Evolutionary conservation across 1,140 invertebrate species (phyloP).

Genomic region (Sycobia sp.): DNA sequence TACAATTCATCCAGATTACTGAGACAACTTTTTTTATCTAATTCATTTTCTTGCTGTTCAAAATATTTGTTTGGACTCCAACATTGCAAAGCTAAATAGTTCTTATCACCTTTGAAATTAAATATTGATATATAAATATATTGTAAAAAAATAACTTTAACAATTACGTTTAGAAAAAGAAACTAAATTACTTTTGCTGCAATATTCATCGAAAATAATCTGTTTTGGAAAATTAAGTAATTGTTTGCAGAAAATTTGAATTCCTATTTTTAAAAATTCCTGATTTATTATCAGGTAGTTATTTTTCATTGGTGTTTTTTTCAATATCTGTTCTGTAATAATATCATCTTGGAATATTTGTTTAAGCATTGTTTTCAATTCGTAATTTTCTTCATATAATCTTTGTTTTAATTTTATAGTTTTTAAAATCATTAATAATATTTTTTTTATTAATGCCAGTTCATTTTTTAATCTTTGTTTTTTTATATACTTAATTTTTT

Average conservation of each 20-base stretch:
- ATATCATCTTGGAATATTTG: neutral
- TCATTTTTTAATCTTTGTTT: neutral
- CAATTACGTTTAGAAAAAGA: too few species aligned
- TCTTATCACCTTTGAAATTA: too few species aligned
- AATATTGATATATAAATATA: too few species aligned
- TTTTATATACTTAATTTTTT: neutral
- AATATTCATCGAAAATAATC: too few species aligned
- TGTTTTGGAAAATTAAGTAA: neutral
- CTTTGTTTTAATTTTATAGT: neutral
- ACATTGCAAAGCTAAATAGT: too few species aligned
- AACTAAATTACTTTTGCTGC: too few species aligned
- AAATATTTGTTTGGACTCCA: too few species aligned
- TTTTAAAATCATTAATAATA: constrained; percentile 13
- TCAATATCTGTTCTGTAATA: neutral
- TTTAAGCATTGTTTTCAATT: constrained; percentile 12
- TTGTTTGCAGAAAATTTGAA: neutral
- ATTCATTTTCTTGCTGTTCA: too few species aligned
- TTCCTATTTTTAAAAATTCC: neutral
- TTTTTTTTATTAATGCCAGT: constrained; percentile 9
- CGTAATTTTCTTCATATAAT: constrained; percentile 19
- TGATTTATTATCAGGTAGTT: neutral
- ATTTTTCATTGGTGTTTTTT: constrained; percentile 8
- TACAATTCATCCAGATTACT: too few species aligned
- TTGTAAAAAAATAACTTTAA: too few species aligned
- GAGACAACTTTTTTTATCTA: too few species aligned